Base-by-base conservation (phyloP, 92 coral and sea anemone genomes). In the Siderastrea siderea region DNA sequence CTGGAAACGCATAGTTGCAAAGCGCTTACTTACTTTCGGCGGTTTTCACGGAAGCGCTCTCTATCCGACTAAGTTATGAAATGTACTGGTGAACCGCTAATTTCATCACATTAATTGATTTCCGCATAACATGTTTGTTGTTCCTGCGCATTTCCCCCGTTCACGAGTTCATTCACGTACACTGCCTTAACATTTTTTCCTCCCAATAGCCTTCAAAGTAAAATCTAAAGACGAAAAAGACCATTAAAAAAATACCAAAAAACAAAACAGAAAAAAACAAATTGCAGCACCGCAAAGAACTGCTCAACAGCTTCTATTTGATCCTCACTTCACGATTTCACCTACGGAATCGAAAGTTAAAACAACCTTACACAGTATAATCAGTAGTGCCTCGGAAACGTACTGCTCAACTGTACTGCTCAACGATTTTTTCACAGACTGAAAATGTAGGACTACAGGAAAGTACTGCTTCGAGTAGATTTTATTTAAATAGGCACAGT, bases 101-200 rank as follows among this genome's bases (percentile, higher is more conserved):
- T 71, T 55, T 81, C 85, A 73, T 71, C 79, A 59, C 76, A 83
- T 72, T 83, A 71, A 83, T 59, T 46, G 50, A 50, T 72, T 71
- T 83, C 87, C 87, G 87, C 86, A 48, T 46, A 82, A 72, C 59
- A 59, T 62, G 79, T 83, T 70, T 71, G 78, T 71, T 82, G 60
- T 82, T 69, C 78, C 86, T 81, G 86, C 2, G 86, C 5, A 17
- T 47, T 83, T 83, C 69, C 78, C 71, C 71, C 46, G 62, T 38
- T 49, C 49, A 50, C 19, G 48, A 72, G 61, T 73, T 74, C 64
- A 48, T 84, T 84, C 87, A 84, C 74, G 81, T 61, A 74, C 80
- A 62, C 68, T 62, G 10, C 47, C 17, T 51, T 51, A 10, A 13
- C 53, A 46, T 15, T 13, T 51, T 53, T 38, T 12, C 54, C 44